phyloP scores from a whole-genome alignment of 2,113 vertebrate genomes.

The Heterochromis multidens region DNA sequence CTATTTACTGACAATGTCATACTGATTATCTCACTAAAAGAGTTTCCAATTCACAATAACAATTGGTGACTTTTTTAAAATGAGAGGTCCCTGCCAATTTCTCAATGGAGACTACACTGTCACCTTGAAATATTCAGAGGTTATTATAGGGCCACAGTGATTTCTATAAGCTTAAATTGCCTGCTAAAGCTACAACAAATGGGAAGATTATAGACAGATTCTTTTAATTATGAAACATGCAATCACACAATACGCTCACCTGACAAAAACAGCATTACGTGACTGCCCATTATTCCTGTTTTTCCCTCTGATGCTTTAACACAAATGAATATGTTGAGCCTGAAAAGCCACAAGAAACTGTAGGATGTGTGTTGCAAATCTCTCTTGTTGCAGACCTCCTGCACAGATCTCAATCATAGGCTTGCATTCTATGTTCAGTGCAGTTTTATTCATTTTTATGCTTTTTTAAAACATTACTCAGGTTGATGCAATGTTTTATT shows the following conservation, averaged over 20 bases:
- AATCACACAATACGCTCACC: slow-evolving; percentile 43
- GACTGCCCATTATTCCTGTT: slow-evolving; percentile 2
- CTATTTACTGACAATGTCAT: background rate
- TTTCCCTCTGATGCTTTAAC: slow-evolving; percentile 20
- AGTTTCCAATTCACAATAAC: background rate
- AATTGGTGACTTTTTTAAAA: background rate
- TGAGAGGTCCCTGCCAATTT: background rate
- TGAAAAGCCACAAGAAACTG: slow-evolving; percentile 30
- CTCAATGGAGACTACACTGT: background rate
- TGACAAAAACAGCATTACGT: slow-evolving; percentile 25
- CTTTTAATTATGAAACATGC: slow-evolving; percentile 43
- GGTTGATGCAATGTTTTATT: slow-evolving; percentile 31
- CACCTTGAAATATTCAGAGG: slow-evolving; percentile 38
- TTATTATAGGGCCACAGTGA: background rate
- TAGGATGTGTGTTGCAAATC: slow-evolving; percentile 34
- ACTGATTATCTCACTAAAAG: background rate
- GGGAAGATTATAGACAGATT: slow-evolving; percentile 6
- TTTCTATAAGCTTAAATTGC: background rate
- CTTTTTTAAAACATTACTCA: slow-evolving; percentile 26
- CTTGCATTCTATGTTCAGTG: slow-evolving; percentile 14
- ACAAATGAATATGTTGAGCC: slow-evolving; percentile 40
- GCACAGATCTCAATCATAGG: slow-evolving; percentile 58
- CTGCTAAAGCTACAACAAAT: slow-evolving; percentile 24
- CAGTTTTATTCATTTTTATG: slow-evolving; percentile 36
- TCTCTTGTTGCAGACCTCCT: slow-evolving; percentile 47